Evolutionary conservation across 2,888 invertebrate genomes (phyloP), one percentile per base, ranked within the genome.

Genomic region (Hyppa rectilinea): DNA sequence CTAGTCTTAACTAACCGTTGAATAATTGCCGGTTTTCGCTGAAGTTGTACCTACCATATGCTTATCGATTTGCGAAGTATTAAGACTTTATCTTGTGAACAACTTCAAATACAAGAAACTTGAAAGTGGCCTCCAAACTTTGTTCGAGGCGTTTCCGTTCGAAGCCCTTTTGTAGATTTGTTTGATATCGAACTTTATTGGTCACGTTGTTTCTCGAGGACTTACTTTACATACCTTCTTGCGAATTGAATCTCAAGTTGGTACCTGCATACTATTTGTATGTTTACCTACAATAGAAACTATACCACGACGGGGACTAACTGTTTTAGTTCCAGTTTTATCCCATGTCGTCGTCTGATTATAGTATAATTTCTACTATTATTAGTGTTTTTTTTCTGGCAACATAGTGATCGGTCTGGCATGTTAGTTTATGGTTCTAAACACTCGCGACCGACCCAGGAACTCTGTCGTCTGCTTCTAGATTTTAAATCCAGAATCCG

Each of bases 31-130:
- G n/a, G 45, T 29, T 45, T n/a, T 29, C n/a, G n/a, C 26, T 34
- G 26, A 59, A 75, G 23, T 63, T 59, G n/a, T 53, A 26, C 26
- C 50, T 53, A 26, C 26, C 50, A 52, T 26, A 43, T 55, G 43
- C 38, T 67, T 60, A 80, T 80, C 45, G 67, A 65, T 61, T 71
- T 34, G 14, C 26, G 3, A 65, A 80, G 59, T 40, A 60, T 45
- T 45, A 23, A 74, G 31, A 79, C 63, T 60, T 61, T 67, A 58
- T 63, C 59, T 47, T 53, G 66, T 45, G 34, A 76, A 69, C 63
- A 81, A 62, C 69, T 76, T 67, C 43, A 68, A 81, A 66, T 61
- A 68, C 63, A 60, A 61, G 70, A 31, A 78, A 75, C 76, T 80
- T 81, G 55, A 38, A 49, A 81, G 56, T 67, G 81, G 52, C 61